Percentiles rank a stretch among this genome's conserved stretches.
Evolutionary conservation across 2,113 vertebrate species (phyloP).

Genomic region (Alethe castanea): DNA sequence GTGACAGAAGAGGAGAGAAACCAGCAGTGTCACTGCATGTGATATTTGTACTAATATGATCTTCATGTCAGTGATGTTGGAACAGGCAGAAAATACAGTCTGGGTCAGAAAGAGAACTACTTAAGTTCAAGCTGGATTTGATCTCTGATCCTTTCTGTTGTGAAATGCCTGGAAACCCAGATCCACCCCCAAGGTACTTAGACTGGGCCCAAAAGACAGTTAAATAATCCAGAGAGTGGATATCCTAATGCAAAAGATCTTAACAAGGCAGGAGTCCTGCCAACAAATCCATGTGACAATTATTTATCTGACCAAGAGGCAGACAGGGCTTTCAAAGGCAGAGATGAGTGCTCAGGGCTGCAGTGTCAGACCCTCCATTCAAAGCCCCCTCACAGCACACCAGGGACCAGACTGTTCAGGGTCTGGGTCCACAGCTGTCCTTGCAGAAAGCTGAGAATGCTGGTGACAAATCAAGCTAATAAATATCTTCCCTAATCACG

Average conservation of each 20-base stretch:
- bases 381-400: not conserved
- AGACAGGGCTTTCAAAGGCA: not conserved
- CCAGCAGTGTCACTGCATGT: not conserved
- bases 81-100: not conserved
- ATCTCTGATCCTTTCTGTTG: not conserved
- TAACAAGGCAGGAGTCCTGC: not conserved
- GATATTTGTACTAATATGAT: not conserved
- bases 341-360: not conserved
- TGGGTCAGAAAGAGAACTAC: not conserved
- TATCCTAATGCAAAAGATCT: not conserved
- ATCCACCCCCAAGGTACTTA: not conserved
- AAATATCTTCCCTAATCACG: not conserved
- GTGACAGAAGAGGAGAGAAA: not conserved
- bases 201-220: not conserved
- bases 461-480: not conserved
- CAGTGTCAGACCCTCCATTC: not conserved
- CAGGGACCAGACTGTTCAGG: not conserved
- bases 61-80: not conserved
- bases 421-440: not conserved
- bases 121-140: not conserved
- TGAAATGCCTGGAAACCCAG: not conserved
- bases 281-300: not conserved
- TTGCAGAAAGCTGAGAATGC: not conserved
- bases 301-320: not conserved
- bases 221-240: not conserved